phyloP scores from a whole-genome alignment of 2,113 vertebrate species.

The Platichthys flesus region DNA sequence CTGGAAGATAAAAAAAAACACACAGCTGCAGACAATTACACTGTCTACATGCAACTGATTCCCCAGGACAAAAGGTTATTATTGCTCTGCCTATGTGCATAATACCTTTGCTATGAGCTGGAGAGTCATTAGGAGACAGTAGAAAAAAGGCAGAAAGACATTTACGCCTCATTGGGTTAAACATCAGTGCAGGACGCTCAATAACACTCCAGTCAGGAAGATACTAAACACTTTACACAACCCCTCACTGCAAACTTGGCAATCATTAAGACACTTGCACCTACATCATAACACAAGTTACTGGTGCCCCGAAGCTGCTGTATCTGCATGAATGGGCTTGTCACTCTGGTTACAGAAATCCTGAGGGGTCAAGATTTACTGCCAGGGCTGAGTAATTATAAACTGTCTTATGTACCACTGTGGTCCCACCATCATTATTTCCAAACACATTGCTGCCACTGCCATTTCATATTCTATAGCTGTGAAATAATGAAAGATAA shows the following conservation, averaged over 20 bases:
- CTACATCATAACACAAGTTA: conserved; percentile 58
- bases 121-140: conserved; percentile 39
- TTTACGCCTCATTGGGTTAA: conserved; percentile 60
- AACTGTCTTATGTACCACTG: conserved; percentile 53
- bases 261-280: conserved; percentile 54
- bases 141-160: conserved; percentile 38
- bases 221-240: conserved; percentile 37
- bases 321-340: conserved; percentile 55
- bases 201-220: conserved; percentile 49
- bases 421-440: conserved; percentile 68
- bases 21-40: conserved; percentile 54
- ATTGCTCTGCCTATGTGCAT: conserved; percentile 32
- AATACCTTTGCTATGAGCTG: conserved; percentile 41
- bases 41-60: conserved; percentile 35
- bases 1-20: conserved; percentile 6
- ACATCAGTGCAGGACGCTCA: conserved; percentile 43
- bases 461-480: conserved; percentile 58
- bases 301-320: conserved; percentile 53
- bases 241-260: conserved; percentile 43
- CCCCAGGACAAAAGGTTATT: conserved; percentile 34
- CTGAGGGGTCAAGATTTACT: conserved; percentile 67
- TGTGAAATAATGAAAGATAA: conserved; percentile 51
- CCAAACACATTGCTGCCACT: conserved; percentile 60
- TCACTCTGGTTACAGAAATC: conserved; percentile 50
- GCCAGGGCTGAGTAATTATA: conserved; percentile 71